Conservation (phyloP, 2,888 invertebrate species). For the Drosophila cyrtoloma region DNA sequence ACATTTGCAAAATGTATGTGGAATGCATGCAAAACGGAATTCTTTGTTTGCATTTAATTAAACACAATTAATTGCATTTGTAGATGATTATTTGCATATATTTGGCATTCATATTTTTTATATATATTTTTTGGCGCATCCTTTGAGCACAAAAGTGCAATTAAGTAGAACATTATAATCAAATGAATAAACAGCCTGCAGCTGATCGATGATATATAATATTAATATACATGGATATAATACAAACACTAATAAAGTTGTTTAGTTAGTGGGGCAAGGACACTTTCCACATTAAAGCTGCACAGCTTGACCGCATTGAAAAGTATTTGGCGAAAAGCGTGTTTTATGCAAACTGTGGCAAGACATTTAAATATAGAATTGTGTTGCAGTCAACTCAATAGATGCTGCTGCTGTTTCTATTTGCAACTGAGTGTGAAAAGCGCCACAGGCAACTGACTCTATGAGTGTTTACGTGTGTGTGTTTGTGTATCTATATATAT, state of each 20-base stretch:
- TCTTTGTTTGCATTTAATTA: not conserved
- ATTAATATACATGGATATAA: not conserved
- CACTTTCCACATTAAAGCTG: slow-evolving; percentile 61
- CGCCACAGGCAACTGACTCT: slow-evolving; percentile 32
- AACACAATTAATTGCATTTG: slow-evolving; percentile 12
- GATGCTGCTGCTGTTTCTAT: slow-evolving; percentile 14
- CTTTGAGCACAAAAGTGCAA: slow-evolving; percentile 15
- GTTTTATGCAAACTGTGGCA: slow-evolving; percentile 38
- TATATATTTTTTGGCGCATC: too few species aligned
- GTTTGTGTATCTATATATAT: not conserved
- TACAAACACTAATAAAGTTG: slow-evolving; percentile 48
- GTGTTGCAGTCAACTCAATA: slow-evolving; percentile 20
- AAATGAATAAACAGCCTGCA: slow-evolving; percentile 37
- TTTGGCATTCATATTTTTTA: too few species aligned
- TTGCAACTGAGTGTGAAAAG: slow-evolving; percentile 52
- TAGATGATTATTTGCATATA: slow-evolving; percentile 10
- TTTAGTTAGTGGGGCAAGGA: slow-evolving; percentile 15
- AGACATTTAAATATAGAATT: slow-evolving; percentile 31
- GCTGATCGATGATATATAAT: slow-evolving; percentile 9
- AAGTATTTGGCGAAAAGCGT: slow-evolving; percentile 1
- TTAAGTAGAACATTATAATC: slow-evolving; percentile 24
- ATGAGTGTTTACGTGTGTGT: not conserved
- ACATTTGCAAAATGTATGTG: not conserved
- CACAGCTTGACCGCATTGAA: not conserved
- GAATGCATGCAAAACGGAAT: not conserved